A percentile compares a stretch with the other conserved stretches of the same genome.
Conservation (phyloP, 1,140 invertebrate genomes). For the Drosophila jambulina region DNA sequence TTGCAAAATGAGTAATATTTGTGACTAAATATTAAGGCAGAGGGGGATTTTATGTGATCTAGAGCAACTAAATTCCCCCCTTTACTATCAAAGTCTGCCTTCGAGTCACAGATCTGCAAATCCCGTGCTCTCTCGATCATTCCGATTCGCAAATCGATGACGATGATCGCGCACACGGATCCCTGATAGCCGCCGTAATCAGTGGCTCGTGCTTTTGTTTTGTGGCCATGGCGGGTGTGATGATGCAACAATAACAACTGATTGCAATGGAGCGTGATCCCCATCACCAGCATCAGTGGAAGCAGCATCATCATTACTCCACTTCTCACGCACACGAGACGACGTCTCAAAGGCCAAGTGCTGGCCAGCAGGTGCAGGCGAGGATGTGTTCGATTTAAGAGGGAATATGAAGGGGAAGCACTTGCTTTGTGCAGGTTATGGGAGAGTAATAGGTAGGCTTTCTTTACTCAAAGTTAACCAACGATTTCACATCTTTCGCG, state of each 20-base stretch:
- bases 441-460: background rate
- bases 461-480: background rate
- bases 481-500: background rate
- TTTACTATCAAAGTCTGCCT: background rate
- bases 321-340: conserved; percentile 44
- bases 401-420: background rate
- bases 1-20: conserved; percentile 8
- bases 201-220: conserved; percentile 45
- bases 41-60: background rate
- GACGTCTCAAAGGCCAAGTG: background rate
- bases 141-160: conserved; percentile 52
- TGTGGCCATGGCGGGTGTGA: conserved; percentile 48
- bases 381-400: background rate
- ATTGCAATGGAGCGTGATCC: conserved; percentile 57
- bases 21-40: background rate
- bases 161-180: conserved; percentile 1
- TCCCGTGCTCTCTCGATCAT: conserved; percentile 45
- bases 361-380: conserved; percentile 9
- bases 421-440: background rate
- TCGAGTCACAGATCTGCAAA: background rate
- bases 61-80: background rate
- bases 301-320: conserved; percentile 34
- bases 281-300: background rate
- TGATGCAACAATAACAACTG: conserved; percentile 78
- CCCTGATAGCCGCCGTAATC: conserved; percentile 6